These are phyloP conservation scores for Lithophane leautieri DNA, from an alignment of 2,888 invertebrate genomes.

Conservation along the genomic window DNA sequence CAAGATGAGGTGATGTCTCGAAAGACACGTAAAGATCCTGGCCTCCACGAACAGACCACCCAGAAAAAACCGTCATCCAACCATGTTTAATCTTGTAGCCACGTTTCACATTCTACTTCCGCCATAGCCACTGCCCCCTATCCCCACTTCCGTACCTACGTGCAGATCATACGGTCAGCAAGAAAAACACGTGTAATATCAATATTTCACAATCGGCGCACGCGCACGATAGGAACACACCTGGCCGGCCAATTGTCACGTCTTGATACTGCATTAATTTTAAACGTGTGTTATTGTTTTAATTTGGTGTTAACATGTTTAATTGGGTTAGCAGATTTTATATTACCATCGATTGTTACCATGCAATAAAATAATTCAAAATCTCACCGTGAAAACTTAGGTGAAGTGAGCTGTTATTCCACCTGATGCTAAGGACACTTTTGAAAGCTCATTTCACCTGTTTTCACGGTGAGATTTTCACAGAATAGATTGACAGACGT, in stretches of 20 bases:
- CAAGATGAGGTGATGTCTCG: background rate
- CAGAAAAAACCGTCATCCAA: background rate
- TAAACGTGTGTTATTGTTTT: constrained; percentile 42
- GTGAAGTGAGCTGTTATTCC: too few species aligned
- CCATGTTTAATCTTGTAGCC: constrained; percentile 28
- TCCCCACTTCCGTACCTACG: constrained; percentile 48
- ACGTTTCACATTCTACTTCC: constrained; percentile 47
- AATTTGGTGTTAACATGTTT: constrained; percentile 16
- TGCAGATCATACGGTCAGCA: constrained; percentile 46
- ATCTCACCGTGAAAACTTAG: too few species aligned
- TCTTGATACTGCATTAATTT: constrained; percentile 53
- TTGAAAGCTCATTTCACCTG: too few species aligned
- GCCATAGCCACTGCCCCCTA: constrained; percentile 12
- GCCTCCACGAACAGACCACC: constrained; percentile 23
- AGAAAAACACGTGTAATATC: constrained; percentile 51
- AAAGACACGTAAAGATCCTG: constrained; percentile 13
- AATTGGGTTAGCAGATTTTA: constrained; percentile 14
- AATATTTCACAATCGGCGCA: constrained; percentile 44
- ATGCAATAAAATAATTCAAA: too few species aligned
- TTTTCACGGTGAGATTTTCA: too few species aligned
- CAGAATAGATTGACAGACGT: too few species aligned
- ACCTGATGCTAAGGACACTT: too few species aligned
- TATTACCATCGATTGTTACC: background rate
- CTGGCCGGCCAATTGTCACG: constrained; percentile 64
- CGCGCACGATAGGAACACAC: constrained; percentile 59